These are phyloP conservation scores for Stenurella melanura DNA, from an alignment of 2,888 invertebrate species.

Conservation along the genomic window DNA sequence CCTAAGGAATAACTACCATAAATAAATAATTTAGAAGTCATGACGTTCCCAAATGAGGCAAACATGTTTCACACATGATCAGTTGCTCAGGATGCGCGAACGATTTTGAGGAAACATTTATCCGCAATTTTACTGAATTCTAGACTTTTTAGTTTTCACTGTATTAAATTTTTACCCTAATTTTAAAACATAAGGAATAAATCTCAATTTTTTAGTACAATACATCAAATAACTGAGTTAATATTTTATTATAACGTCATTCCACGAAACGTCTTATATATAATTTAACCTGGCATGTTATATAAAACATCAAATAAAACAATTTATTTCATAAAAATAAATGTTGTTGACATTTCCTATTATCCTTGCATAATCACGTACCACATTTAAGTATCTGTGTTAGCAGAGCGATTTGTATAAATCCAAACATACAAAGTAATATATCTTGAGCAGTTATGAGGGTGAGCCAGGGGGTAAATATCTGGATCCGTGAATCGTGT, in stretches of 20 bases:
- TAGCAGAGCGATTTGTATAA: conserved; percentile 25
- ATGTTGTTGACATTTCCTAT: conserved; percentile 21
- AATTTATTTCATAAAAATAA: conserved; percentile 15
- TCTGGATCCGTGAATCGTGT: conserved; percentile 55
- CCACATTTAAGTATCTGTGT: conserved; percentile 8
- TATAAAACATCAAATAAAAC: conserved; percentile 4
- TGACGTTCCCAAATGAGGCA: no score
- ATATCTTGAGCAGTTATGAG: conserved; percentile 59
- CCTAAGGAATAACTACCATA: no score
- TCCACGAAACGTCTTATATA: background rate
- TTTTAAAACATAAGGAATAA: no score
- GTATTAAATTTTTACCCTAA: no score
- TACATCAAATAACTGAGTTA: background rate
- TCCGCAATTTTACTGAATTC: no score
- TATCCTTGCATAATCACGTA: conserved; percentile 8
- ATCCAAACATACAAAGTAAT: conserved; percentile 38
- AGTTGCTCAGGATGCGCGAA: no score
- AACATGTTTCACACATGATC: no score
- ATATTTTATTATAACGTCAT: background rate
- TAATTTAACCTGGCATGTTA: background rate
- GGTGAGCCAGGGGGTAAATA: conserved; percentile 50
- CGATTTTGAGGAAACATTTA: no score
- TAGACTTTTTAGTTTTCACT: no score
- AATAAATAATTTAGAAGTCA: no score
- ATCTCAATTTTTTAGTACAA: background rate